Conservation (phyloP, 2,113 vertebrate genomes). For the Notiomystis cincta region DNA sequence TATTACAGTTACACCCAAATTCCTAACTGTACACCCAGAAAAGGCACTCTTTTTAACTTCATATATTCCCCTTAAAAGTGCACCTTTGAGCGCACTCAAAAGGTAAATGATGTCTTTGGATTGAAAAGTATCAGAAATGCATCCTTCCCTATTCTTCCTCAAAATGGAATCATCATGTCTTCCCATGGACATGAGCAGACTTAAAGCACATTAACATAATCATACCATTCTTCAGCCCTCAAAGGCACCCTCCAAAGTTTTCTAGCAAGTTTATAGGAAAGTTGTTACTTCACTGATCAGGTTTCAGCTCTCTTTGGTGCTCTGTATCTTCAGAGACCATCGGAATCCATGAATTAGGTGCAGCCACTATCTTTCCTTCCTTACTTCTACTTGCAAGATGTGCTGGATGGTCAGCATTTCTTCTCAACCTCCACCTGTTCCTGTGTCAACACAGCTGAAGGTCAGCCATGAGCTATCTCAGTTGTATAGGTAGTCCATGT, state of each 20-base stretch:
- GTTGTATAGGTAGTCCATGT: not conserved
- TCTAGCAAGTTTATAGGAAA: not conserved
- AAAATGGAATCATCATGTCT: not conserved
- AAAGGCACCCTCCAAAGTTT: not conserved
- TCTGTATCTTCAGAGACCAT: not conserved
- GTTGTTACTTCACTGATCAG: not conserved
- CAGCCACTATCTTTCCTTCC: not conserved
- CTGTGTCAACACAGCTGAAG: not conserved
- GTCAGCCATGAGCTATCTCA: not conserved
- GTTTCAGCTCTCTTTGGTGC: not conserved
- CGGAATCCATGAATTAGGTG: not conserved
- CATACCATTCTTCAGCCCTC: not conserved
- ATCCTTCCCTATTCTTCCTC: not conserved
- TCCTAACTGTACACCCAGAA: not conserved
- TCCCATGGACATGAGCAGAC: not conserved
- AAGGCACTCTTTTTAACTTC: not conserved
- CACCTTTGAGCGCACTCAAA: not conserved
- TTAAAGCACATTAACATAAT: not conserved
- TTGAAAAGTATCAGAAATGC: not conserved
- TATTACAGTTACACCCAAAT: not conserved
- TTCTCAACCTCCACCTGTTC: not conserved
- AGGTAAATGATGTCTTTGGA: not conserved
- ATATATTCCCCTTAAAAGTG: not conserved
- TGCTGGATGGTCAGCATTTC: not conserved
- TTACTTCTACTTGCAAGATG: not conserved